These are phyloP conservation scores for Pollachius pollachius DNA, from an alignment of 2,113 vertebrate species.

Conservation along the genomic window DNA sequence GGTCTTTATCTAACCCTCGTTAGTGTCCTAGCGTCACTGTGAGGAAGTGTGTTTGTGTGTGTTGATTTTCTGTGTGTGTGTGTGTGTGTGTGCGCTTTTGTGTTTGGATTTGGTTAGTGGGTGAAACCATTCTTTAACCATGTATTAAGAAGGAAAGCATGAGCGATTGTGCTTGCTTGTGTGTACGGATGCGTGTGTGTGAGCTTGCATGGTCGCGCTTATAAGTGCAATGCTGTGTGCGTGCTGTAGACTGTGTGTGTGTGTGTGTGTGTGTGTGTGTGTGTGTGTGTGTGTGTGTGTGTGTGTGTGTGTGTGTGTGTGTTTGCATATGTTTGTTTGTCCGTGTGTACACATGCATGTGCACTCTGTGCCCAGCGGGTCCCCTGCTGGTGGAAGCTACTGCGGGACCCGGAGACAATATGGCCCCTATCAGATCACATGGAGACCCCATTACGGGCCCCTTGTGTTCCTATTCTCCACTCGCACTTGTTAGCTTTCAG, in stretches of 20 bases:
- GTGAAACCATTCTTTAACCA: no score
- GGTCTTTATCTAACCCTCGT: slow-evolving; percentile 61
- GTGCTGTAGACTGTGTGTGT: neutral
- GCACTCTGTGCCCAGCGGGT: neutral
- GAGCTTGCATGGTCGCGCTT: neutral
- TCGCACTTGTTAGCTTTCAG: slow-evolving; percentile 45
- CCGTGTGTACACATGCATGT: neutral
- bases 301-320: slow-evolving; percentile 1
- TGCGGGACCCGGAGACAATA: slow-evolving; percentile 54
- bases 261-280: neutral
- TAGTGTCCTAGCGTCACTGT: slow-evolving; percentile 40
- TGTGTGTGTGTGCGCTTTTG: slow-evolving; percentile 19
- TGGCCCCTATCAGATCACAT: slow-evolving; percentile 61
- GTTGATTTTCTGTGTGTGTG: slow-evolving; percentile 4
- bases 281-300: no score
- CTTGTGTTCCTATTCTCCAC: slow-evolving; percentile 26
- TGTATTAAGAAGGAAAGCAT: neutral
- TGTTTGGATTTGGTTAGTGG: no score
- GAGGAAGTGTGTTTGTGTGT: no score
- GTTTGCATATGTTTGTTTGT: slow-evolving; percentile 23
- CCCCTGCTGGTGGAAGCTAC: slow-evolving; percentile 40
- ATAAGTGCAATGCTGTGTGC: no score
- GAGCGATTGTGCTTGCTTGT: slow-evolving; percentile 29
- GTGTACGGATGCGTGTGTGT: slow-evolving; percentile 20
- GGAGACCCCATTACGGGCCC: slow-evolving; percentile 55